Percentiles rank a stretch among this genome's conserved stretches.
These are phyloP conservation scores for Dysdera silvatica DNA, from an alignment of 1,140 invertebrate genomes.

Conservation along the genomic window DNA sequence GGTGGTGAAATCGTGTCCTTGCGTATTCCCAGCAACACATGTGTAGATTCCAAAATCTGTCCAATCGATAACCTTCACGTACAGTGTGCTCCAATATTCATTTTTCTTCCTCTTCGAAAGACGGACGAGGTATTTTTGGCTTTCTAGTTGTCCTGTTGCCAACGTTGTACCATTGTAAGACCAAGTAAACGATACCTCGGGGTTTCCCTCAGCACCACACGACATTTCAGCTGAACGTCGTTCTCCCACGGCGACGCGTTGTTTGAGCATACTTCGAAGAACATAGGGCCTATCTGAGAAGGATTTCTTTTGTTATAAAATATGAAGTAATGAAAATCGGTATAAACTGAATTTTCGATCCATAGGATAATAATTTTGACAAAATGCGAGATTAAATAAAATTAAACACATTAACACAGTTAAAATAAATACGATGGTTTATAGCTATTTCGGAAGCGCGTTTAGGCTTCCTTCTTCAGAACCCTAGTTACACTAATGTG, in stretches of 20 bases:
- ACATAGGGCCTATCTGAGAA: constrained; percentile 8
- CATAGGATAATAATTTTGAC: too few relatives aligned
- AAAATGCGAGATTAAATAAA: too few relatives aligned
- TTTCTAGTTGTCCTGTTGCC: not conserved
- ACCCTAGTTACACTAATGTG: too few relatives aligned
- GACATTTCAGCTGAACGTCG: constrained; percentile 66
- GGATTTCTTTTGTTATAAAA: too few relatives aligned
- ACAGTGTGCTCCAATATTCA: constrained; percentile 7
- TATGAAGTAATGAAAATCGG: too few relatives aligned
- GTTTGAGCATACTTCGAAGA: constrained; percentile 1
- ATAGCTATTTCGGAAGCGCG: too few relatives aligned
- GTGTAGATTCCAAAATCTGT: constrained; percentile 82
- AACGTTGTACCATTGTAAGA: constrained; percentile 22
- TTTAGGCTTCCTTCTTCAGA: too few relatives aligned
- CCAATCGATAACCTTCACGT: constrained; percentile 62
- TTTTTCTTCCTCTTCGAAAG: not conserved
- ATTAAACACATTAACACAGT: too few relatives aligned
- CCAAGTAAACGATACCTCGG: constrained; percentile 55
- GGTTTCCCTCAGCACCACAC: constrained; percentile 71
- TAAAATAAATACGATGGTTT: too few relatives aligned
- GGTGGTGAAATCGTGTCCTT: constrained; percentile 57
- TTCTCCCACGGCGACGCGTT: constrained; percentile 59
- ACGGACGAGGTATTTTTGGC: constrained; percentile 7
- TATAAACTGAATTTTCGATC: too few relatives aligned
- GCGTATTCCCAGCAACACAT: constrained; percentile 74